Percentiles rank a stretch among this genome's conserved stretches.
Evolutionary conservation across 2,888 invertebrate genomes (phyloP).

Genomic region (Sarcophaga caerulescens): DNA sequence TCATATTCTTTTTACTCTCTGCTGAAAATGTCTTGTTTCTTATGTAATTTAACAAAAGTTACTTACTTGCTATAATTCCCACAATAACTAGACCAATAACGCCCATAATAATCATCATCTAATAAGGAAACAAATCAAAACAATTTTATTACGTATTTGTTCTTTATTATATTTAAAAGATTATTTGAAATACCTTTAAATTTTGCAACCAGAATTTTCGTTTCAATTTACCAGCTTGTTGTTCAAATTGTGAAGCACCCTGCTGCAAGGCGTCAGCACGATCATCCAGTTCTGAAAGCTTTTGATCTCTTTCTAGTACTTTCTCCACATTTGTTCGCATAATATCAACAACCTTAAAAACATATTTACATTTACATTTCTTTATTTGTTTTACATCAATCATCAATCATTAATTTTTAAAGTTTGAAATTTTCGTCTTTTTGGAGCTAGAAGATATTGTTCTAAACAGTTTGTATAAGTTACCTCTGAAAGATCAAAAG

Average conservation of each 20-base stretch:
- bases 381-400: too few species aligned
- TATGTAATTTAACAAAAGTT: conserved; percentile 13
- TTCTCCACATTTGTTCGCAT: conserved; percentile 98
- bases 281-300: conserved; percentile 96
- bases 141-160: not conserved
- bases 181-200: conserved; percentile 85
- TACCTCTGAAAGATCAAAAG: too few species aligned
- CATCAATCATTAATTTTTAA: too few species aligned
- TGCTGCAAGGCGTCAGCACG: conserved; percentile 97
- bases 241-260: conserved; percentile 97
- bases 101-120: conserved; percentile 96
- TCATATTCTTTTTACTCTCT: not conserved
- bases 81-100: conserved; percentile 91
- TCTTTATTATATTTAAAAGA: conserved; percentile 1
- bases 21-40: not conserved
- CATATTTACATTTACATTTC: not conserved
- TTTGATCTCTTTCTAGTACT: conserved; percentile 96
- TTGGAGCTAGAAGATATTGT: too few species aligned
- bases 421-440: too few species aligned
- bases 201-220: conserved; percentile 99
- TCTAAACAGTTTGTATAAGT: too few species aligned
- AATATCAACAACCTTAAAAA: conserved; percentile 90
- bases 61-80: conserved; percentile 94
- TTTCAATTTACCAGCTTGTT: conserved; percentile 97
- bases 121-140: conserved; percentile 71